These are phyloP conservation scores for Drosophila subsilvestris DNA, from an alignment of 2,888 invertebrate species.

Conservation along the genomic window DNA sequence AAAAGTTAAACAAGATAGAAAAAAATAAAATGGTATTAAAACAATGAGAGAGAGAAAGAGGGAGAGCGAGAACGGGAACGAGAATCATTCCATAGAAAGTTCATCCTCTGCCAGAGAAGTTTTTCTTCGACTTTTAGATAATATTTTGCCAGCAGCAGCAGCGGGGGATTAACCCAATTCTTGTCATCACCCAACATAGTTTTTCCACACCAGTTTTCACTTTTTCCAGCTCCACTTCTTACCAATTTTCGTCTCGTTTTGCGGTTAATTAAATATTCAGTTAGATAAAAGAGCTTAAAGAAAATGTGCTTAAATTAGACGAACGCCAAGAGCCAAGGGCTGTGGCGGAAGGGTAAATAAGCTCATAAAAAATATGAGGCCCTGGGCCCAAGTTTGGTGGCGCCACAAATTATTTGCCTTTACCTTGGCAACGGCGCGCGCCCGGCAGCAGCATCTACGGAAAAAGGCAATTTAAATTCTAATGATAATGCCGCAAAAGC, in stretches of 20 bases:
- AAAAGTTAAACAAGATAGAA: constrained; percentile 72
- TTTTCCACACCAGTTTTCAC: constrained; percentile 20
- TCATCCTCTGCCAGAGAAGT: constrained; percentile 14
- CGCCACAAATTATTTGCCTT: constrained; percentile 72
- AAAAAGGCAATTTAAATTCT: constrained; percentile 76
- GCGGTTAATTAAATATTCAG: constrained; percentile 76
- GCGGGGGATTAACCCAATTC: constrained; percentile 56
- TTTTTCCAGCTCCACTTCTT: constrained; percentile 19
- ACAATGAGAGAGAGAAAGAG: neutral
- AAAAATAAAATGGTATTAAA: constrained; percentile 50
- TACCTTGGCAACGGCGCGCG: constrained; percentile 38
- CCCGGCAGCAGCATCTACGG: constrained; percentile 34
- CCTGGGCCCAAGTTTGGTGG: constrained; percentile 35
- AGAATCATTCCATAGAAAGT: constrained; percentile 17
- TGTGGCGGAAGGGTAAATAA: constrained; percentile 58
- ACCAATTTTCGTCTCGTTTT: constrained; percentile 37
- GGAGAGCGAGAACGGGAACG: neutral
- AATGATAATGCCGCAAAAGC: constrained; percentile 75
- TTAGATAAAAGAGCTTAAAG: constrained; percentile 68
- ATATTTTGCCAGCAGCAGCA: constrained; percentile 20
- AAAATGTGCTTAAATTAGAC: constrained; percentile 62
- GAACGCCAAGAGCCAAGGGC: constrained; percentile 21
- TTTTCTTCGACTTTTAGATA: constrained; percentile 23
- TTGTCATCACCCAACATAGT: constrained; percentile 39
- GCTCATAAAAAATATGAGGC: constrained; percentile 76